Percentiles rank a stretch among this genome's conserved stretches.
phyloP scores from a whole-genome alignment of 2,888 invertebrate species.

The Lepidonotus clava region DNA sequence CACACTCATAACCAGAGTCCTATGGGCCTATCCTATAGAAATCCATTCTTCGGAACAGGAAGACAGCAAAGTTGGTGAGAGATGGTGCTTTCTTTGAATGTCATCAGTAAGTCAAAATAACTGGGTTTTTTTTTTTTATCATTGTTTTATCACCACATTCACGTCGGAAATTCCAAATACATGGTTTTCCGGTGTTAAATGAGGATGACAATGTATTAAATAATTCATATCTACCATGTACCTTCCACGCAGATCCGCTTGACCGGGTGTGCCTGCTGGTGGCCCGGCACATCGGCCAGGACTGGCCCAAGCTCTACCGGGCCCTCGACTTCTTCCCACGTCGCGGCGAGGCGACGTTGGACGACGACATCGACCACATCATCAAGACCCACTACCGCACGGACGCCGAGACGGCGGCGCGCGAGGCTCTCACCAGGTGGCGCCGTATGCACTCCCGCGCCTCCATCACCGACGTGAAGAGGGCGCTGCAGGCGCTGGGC shows the following conservation, averaged over 20 bases:
- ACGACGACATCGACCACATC: slow-evolving; percentile 72
- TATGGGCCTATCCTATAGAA: no score
- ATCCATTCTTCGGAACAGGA: no score
- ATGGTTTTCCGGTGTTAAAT: no score
- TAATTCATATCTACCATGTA: no score
- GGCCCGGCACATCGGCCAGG: slow-evolving; percentile 69
- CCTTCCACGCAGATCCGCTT: slow-evolving; percentile 68
- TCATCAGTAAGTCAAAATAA: no score
- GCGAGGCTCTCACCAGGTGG: slow-evolving; percentile 7
- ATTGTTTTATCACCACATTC: no score
- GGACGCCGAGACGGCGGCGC: not conserved
- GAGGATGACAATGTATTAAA: no score
- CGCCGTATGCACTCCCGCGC: slow-evolving; percentile 42
- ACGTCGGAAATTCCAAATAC: no score
- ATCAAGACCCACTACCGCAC: slow-evolving; percentile 59
- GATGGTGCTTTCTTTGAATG: no score
- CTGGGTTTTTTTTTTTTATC: no score
- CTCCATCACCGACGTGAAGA: not conserved
- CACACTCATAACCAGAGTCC: no score
- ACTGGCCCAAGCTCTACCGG: slow-evolving; percentile 73
- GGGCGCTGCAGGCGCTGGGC: not conserved
- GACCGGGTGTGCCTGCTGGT: slow-evolving; percentile 68
- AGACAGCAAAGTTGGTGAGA: no score
- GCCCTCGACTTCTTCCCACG: slow-evolving; percentile 72
- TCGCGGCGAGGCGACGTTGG: slow-evolving; percentile 71